Percentiles rank a stretch among this genome's conserved stretches.
phyloP scores from a whole-genome alignment of 2,797 vertebrate species.

The Chelonia mydas region DNA sequence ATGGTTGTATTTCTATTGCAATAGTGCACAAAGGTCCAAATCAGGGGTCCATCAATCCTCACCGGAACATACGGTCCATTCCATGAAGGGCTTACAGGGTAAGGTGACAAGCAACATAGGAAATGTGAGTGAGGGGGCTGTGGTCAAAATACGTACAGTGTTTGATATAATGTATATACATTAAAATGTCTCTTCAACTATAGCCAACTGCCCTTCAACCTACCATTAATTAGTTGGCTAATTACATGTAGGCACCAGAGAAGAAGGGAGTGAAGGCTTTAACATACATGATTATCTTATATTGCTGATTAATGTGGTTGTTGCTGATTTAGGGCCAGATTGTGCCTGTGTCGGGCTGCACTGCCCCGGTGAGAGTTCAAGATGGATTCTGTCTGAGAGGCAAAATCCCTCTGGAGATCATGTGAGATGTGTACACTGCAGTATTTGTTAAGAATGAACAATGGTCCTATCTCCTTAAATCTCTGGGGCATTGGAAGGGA shows the following conservation, averaged over 20 bases:
- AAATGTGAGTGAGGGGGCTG: background rate
- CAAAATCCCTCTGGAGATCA: background rate
- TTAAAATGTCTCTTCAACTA: background rate
- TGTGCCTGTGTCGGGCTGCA: background rate
- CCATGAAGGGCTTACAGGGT: fast-evolving
- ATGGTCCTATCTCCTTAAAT: background rate
- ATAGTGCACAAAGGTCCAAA: background rate
- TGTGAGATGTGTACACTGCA: background rate
- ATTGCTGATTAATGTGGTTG: background rate
- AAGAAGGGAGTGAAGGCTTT: background rate
- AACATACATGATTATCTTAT: background rate
- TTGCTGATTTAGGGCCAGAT: background rate
- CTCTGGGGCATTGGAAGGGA: background rate
- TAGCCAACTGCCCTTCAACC: background rate
- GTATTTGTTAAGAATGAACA: background rate
- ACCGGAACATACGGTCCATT: background rate
- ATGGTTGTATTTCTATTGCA: background rate
- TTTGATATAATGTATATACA: background rate
- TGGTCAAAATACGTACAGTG: background rate
- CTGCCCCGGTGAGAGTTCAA: background rate
- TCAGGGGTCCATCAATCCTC: background rate
- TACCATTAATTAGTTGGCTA: background rate
- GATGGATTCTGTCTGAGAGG: background rate
- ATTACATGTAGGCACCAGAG: background rate
- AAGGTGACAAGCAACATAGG: background rate